A percentile compares a stretch with the other conserved stretches of the same genome.
phyloP scores from a whole-genome alignment of 1,140 invertebrate species.

The Diorhabda sublineata region DNA sequence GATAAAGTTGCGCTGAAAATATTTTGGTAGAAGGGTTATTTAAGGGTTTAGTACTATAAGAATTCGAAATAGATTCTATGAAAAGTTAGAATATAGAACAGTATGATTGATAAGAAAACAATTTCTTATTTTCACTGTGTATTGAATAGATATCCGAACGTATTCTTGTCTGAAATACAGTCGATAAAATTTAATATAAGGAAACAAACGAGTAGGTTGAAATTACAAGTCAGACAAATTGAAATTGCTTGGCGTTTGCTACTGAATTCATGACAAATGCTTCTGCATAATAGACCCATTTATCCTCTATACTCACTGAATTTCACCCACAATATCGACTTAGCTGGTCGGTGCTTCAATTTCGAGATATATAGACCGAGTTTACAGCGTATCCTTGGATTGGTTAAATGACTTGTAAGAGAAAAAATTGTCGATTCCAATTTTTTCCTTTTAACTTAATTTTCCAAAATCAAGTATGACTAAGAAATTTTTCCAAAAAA shows the following conservation, averaged over 20 bases:
- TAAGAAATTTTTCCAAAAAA: no score
- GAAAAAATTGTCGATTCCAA: no score
- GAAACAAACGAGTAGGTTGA: conserved; percentile 16
- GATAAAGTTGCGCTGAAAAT: no score
- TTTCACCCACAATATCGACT: conserved; percentile 11
- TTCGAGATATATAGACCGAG: background rate
- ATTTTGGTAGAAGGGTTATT: no score
- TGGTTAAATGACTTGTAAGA: no score
- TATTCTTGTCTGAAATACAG: conserved; percentile 4
- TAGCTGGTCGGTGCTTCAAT: background rate
- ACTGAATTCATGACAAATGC: conserved; percentile 11
- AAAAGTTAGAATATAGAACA: no score
- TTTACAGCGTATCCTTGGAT: no score
- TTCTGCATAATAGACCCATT: conserved; percentile 13
- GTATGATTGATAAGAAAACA: background rate
- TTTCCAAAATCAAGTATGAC: no score
- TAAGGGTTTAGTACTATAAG: no score
- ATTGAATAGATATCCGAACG: conserved; percentile 6
- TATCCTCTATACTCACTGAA: background rate
- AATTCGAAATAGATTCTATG: no score
- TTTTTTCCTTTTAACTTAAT: no score
- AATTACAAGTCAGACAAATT: conserved; percentile 15
- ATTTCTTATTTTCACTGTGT: background rate
- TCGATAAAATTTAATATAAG: conserved; percentile 15
- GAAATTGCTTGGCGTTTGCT: conserved; percentile 8